A percentile compares a stretch with the other conserved stretches of the same genome.
Conservation (phyloP, 2,888 invertebrate species). For the Diarsia dahlii region DNA sequence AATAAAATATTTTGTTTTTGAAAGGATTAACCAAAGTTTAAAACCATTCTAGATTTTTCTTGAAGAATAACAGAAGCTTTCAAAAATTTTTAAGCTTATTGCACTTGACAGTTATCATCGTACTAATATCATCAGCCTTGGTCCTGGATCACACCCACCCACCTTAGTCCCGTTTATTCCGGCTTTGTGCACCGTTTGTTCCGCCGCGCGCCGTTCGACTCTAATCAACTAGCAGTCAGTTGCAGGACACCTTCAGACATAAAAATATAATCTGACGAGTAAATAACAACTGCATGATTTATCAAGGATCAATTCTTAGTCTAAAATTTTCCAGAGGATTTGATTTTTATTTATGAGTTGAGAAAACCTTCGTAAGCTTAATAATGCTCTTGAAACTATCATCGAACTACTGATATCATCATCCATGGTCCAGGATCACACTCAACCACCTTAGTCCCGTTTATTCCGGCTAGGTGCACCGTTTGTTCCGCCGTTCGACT, state of each 20-base stretch:
- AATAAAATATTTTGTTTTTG: no score
- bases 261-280: conserved; percentile 46
- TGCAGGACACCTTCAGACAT: conserved; percentile 86
- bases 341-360: not conserved
- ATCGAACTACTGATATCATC: not conserved
- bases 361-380: not conserved
- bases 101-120: no score
- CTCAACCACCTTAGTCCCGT: conserved; percentile 57
- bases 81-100: no score
- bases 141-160: conserved; percentile 28
- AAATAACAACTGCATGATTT: no score
- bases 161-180: conserved; percentile 70
- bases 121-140: not conserved
- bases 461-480: conserved; percentile 73
- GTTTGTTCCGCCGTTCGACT: conserved; percentile 80
- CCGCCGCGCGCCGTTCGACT: conserved; percentile 78
- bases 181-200: conserved; percentile 76
- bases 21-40: no score
- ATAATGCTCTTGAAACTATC: not conserved
- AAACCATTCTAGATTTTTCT: no score
- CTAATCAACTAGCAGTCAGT: conserved; percentile 89
- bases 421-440: conserved; percentile 28
- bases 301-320: not conserved
- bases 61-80: no score
- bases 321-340: not conserved